A percentile compares a stretch with the other conserved stretches of the same genome.
Evolutionary conservation across 2,888 invertebrate species (phyloP).

Genomic region (Orchestes rusci): DNA sequence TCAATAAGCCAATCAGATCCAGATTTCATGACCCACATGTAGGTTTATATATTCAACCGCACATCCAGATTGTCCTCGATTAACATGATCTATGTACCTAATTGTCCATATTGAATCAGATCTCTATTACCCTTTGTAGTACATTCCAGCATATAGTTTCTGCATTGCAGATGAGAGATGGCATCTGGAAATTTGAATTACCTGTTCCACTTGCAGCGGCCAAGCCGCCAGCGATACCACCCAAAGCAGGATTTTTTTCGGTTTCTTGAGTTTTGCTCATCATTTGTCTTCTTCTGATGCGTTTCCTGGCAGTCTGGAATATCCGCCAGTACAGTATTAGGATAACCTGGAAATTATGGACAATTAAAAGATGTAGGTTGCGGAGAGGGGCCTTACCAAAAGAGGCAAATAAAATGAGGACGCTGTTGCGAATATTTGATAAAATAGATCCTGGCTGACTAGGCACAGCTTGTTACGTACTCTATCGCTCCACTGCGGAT

Average conservation of each 20-base stretch:
- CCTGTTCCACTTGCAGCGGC: slow-evolving; percentile 64
- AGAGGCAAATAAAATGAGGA: slow-evolving; percentile 89
- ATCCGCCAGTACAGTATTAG: slow-evolving; percentile 86
- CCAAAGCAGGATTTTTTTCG: slow-evolving; percentile 44
- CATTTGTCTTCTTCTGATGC: slow-evolving; percentile 61
- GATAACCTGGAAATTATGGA: slow-evolving; percentile 50
- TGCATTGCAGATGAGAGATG: no score
- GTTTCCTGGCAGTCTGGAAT: slow-evolving; percentile 79
- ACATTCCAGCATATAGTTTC: no score
- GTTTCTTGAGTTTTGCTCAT: slow-evolving; percentile 43
- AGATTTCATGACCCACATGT: no score
- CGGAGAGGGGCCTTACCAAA: slow-evolving; percentile 36
- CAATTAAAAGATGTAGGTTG: not conserved
- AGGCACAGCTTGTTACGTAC: slow-evolving; percentile 63
- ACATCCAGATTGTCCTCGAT: no score
- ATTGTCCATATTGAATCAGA: no score
- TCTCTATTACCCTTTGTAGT: no score
- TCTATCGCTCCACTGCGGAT: slow-evolving; percentile 52
- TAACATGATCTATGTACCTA: no score
- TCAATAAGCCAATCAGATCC: no score
- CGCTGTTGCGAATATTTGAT: slow-evolving; percentile 83
- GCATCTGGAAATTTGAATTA: no score
- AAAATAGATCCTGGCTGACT: slow-evolving; percentile 77
- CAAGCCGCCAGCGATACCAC: slow-evolving; percentile 46
- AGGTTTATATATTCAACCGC: no score